Evolutionary conservation across 2,797 vertebrate genomes (phyloP), one percentile per base, ranked within the genome.

Genomic region (Leuciscus waleckii): DNA sequence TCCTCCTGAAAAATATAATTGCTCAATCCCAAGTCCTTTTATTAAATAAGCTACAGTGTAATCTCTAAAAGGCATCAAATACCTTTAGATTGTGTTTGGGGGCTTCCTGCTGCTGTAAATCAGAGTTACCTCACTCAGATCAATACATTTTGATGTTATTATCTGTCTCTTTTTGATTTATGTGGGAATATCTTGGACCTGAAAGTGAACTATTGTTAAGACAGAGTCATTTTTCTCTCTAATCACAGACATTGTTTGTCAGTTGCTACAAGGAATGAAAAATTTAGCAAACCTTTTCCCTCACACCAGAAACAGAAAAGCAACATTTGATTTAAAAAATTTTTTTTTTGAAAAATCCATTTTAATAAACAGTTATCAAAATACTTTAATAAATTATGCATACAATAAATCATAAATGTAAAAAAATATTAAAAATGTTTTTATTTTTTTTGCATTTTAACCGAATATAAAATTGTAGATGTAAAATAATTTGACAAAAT

Each of bases 21-120:
- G 39, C 5, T 69, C 16, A 41, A 74, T 67, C 7, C 35, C 16
- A 39, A 88, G 79, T 89, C 77, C 85, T 87, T 80, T 88, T 84
- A 90, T 87, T 79, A 13, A 91, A 88, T 79, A 81, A 84, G n/a
- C 75, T 90, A 88, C 77, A 16, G 51, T 41, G 83, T 88, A 78
- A 56, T 88, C 87, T 90, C 87, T 3, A 13, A 3, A 90, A 90
- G 86, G 83, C 43, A 68, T 82, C 81, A 77, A 76, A 79, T 63
- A 81, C 41, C 46, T 87, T 81, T 3, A 61, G 43, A 21, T 4
- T n/a, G 81, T 7, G 19, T 83, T 85, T 85, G 29, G 79, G 81
- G 76, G 49, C 21, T 43, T 54, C 11, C 67, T 46, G 19, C n/a
- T 74, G 69, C 65, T 70, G 5, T 46, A 68, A 69, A 23, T 81